Percentiles rank a stretch among this genome's conserved stretches.
These are phyloP conservation scores for Nebria salina DNA, from an alignment of 2,888 invertebrate genomes.

Conservation along the genomic window DNA sequence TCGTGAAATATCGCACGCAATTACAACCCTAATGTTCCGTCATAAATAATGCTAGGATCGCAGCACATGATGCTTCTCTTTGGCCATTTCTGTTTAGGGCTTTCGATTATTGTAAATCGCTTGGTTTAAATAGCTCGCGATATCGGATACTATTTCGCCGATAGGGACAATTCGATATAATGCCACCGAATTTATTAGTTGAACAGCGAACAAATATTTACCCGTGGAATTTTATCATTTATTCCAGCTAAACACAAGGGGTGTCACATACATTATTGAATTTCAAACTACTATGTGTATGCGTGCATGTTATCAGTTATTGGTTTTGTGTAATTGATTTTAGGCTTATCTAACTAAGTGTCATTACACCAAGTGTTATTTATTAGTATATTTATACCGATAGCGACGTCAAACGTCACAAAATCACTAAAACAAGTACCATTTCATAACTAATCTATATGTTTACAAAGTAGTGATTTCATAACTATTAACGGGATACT, in stretches of 20 bases:
- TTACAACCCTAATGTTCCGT: constrained; percentile 35
- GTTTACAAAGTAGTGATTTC: too few species aligned
- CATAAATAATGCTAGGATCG: constrained; percentile 30
- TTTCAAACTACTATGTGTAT: neutral
- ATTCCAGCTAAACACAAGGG: neutral
- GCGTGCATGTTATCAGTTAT: neutral
- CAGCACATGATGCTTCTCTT: constrained; percentile 2
- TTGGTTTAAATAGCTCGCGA: constrained; percentile 25
- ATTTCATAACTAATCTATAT: too few species aligned
- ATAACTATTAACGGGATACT: neutral
- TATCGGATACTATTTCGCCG: neutral
- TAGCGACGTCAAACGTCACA: neutral
- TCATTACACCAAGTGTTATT: neutral
- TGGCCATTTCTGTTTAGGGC: constrained; percentile 18
- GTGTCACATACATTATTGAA: neutral
- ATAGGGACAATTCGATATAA: neutral
- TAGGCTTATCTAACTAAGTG: neutral
- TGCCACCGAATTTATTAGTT: too few species aligned
- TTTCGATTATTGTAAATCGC: constrained; percentile 39
- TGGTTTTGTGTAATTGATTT: neutral
- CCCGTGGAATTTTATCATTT: neutral
- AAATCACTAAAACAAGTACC: too few species aligned
- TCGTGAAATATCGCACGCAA: constrained; percentile 30
- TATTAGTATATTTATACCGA: neutral
- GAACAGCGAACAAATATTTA: neutral